Percentiles rank a stretch among this genome's conserved stretches.
Evolutionary conservation across 2,113 vertebrate species (phyloP).

Genomic region (Phyllopteryx taeniolatus): DNA sequence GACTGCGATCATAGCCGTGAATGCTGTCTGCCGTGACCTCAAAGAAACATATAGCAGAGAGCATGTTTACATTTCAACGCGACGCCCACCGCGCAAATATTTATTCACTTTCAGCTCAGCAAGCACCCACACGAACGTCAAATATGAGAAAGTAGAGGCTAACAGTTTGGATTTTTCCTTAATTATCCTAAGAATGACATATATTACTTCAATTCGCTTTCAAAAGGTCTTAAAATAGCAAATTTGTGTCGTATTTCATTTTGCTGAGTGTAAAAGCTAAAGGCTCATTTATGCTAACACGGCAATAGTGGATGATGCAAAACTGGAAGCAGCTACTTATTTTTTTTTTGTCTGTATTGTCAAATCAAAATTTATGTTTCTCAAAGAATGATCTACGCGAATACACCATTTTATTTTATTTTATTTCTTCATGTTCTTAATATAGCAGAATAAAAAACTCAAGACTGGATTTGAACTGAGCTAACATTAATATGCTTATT

Average conservation of each 20-base stretch:
- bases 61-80: not conserved
- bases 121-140: constrained; percentile 21
- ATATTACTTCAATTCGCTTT: not conserved
- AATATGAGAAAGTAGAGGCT: not conserved
- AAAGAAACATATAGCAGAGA: not conserved
- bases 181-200: not conserved
- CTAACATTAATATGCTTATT: too few species aligned
- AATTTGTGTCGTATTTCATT: not conserved
- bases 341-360: not conserved
- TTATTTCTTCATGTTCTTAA: too few species aligned
- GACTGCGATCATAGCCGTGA: not conserved
- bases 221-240: not conserved
- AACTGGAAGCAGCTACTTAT: not conserved
- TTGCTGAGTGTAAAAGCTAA: not conserved
- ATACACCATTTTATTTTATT: too few species aligned
- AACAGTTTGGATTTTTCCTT: not conserved
- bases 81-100: constrained; percentile 16
- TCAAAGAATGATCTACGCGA: not conserved
- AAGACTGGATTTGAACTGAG: too few species aligned
- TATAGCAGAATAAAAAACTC: too few species aligned
- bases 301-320: not conserved
- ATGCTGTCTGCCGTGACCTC: constrained; percentile 2
- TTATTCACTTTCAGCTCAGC: constrained; percentile 8
- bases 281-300: not conserved
- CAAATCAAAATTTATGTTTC: not conserved